Base-by-base conservation (phyloP, 2,797 vertebrate species). In the Channa striata region DNA sequence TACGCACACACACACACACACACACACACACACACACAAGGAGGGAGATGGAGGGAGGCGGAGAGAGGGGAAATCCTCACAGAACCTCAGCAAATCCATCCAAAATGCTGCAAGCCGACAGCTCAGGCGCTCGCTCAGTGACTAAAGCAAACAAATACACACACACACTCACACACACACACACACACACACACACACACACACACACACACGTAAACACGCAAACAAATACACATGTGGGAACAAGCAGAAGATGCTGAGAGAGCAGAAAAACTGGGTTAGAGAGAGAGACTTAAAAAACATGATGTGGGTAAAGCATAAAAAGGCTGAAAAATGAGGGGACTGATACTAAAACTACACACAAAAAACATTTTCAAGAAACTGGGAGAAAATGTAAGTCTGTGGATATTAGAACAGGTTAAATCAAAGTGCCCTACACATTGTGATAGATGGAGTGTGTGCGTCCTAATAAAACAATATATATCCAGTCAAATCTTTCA, bases 21-120 rank as follows among this genome's bases (percentile, higher is more conserved):
- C 25, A 42, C 47, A 49, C 46, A 47, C 51, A 49, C 52, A 40
- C 9, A 51, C 50, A 58, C 59, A 76, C 65, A 63, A 14, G 36
- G 16, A 46, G 40, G 46, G 46, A 63, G 11, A 47, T 9, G 44
- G 21, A 25, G 25, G 25, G 25, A 30, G 25, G 4, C 6, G 25
- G 25, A 30, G 25, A 30, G 25, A 61, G 39, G 56, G 75, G 61
- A 75, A 77, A 83, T 81, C 87, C 83, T 81, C 58, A 59, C 20
- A 80, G 77, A 83, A 87, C 82, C 86, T 75, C 42, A 2, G 72
- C 68, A 86, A 90, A 86, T 76, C 77, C 59, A 33, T 62, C 68
- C 62, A 66, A 74, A 86, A 79, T 78, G 62, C 63, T 70, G 58
- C 68, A 60, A 69, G 48, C 70, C 52, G 50, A 71, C 68, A 78